A percentile compares a stretch with the other conserved stretches of the same genome.
These are phyloP conservation scores for Himalopsyche phryganea DNA, from an alignment of 1,140 invertebrate species.

Conservation along the genomic window DNA sequence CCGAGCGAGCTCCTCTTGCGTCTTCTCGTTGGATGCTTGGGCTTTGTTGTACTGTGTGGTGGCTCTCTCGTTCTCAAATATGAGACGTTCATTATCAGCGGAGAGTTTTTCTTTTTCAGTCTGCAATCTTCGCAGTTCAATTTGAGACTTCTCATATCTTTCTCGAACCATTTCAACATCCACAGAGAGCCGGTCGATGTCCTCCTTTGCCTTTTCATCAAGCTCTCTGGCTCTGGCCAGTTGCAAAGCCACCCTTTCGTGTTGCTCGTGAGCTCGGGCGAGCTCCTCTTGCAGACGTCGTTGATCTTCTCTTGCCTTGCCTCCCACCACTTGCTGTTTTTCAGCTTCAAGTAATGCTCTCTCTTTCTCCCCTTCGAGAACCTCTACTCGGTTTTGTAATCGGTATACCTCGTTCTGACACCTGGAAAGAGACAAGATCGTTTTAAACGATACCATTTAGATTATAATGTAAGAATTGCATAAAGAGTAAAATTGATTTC, in stretches of 20 bases:
- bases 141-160: conserved; percentile 82
- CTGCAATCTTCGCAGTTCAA: conserved; percentile 75
- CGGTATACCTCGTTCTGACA: conserved; percentile 85
- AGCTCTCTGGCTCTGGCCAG: conserved; percentile 80
- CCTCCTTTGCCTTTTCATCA: conserved; percentile 88
- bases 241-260: conserved; percentile 79
- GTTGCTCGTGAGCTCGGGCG: conserved; percentile 78
- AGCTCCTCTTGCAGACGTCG: conserved; percentile 83
- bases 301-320: conserved; percentile 80
- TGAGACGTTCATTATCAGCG: conserved; percentile 77
- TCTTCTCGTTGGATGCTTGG: conserved; percentile 79
- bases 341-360: conserved; percentile 81
- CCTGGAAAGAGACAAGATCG: conserved; percentile 49
- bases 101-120: conserved; percentile 83
- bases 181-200: conserved; percentile 73
- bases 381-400: conserved; percentile 82
- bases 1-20: conserved; percentile 82
- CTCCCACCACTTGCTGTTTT: conserved; percentile 72
- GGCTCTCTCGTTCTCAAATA: conserved; percentile 79
- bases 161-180: conserved; percentile 85
- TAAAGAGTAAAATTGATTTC: too few species aligned
- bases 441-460: not conserved
- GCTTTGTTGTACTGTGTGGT: conserved; percentile 80
- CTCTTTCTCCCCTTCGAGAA: conserved; percentile 81
- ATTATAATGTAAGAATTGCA: too few species aligned